Evolutionary conservation across 2,797 vertebrate species (phyloP), one percentile per base, ranked within the genome.

Genomic region (Amazonetta brasiliensis): DNA sequence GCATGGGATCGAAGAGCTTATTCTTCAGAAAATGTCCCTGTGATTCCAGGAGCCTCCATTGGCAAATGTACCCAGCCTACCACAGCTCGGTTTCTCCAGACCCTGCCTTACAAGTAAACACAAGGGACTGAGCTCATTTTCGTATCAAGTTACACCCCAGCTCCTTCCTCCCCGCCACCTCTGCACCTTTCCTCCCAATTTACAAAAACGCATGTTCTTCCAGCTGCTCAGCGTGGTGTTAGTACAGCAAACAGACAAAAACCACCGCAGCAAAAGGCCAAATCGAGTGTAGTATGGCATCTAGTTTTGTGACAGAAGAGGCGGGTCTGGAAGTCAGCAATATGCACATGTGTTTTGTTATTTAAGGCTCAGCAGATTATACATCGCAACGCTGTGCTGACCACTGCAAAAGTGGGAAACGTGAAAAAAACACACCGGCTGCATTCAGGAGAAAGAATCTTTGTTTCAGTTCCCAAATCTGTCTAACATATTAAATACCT

Each of bases 41-140:
- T 8, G 39, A n/a, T 12, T 68, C 58, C 94, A 75, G 90, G 87
- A 73, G 63, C 94, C 97, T 94, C 93, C 84, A 82, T 4, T 37
- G 26, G 91, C 95, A 96, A 96, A 89, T 6, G 87, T 23, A 56
- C 64, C 44, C 58, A 30, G 87, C 82, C 93, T 87, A 5, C 33
- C 41, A 37, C 28, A 86, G 92, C 0, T 67, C 50, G 10, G 79
- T 2, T 28, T 43, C 37, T 82, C 83, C 79, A 89, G 75, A 84
- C 97, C 96, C 97, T 93, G 94, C 98, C 98, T 96, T 33, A 44
- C 97, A 97, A 97, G 97, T 96, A 97, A 98, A 98, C 97, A 98
- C 7, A 35, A 5, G 25, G 10, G 37, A 43, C 94, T 96, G 96
- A 71, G 96, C 95, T 94, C 92, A 68, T 93, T 94, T 86, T 87